Percentiles rank a stretch among this genome's conserved stretches.
These are phyloP conservation scores for Romanogobio albipinnatus DNA, from an alignment of 2,113 vertebrate genomes.

Conservation along the genomic window DNA sequence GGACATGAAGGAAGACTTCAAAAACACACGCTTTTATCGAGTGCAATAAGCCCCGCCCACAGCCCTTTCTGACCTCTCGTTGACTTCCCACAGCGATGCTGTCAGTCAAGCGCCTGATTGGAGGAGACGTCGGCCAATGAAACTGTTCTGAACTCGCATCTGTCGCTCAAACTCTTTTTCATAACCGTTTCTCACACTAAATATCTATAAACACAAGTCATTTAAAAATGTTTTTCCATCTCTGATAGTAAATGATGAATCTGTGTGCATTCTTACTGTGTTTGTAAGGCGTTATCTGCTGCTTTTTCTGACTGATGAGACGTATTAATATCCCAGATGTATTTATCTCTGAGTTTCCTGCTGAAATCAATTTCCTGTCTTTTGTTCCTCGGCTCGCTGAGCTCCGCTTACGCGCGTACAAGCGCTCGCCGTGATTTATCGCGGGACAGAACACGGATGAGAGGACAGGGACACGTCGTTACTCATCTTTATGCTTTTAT, in stretches of 20 bases:
- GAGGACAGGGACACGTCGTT: constrained; percentile 37
- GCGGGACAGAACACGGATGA: background rate
- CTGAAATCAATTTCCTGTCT: constrained; percentile 47
- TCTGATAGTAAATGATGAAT: constrained; percentile 60
- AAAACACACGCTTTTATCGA: background rate
- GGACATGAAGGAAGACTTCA: background rate
- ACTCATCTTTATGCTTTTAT: constrained; percentile 32
- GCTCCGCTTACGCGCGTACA: background rate
- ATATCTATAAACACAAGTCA: constrained; percentile 57
- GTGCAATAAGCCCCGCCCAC: constrained; percentile 15
- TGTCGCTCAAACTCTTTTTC: background rate
- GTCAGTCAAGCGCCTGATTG: constrained; percentile 25
- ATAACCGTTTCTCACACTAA: constrained; percentile 57
- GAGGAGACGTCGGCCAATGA: background rate
- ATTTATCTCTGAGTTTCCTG: constrained; percentile 48
- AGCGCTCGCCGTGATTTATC: background rate
- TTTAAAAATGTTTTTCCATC: constrained; percentile 53
- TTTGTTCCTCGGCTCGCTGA: constrained; percentile 15
- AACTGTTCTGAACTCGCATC: background rate
- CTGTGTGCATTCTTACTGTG: constrained; percentile 58
- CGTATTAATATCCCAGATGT: constrained; percentile 59
- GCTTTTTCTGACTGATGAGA: constrained; percentile 62
- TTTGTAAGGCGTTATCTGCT: constrained; percentile 63
- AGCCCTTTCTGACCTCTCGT: too few relatives aligned
- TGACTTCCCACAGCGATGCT: background rate